These are phyloP conservation scores for Neolamprologus caudopunctatus DNA, from an alignment of 2,113 vertebrate species.

Conservation along the genomic window DNA sequence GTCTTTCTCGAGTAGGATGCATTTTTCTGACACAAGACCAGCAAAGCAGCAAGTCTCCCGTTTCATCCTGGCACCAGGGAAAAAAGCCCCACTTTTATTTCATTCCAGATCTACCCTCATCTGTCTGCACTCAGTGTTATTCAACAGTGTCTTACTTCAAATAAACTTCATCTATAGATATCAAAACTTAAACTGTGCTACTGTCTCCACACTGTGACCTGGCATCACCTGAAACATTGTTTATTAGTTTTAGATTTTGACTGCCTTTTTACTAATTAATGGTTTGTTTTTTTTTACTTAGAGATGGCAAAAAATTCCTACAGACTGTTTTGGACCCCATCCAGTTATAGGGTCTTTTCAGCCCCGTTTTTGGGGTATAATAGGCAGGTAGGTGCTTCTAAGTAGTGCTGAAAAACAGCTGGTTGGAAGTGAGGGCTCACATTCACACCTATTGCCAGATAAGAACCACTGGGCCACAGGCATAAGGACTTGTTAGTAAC, in stretches of 20 bases:
- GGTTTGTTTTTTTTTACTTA: rapidly evolving
- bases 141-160: conserved; percentile 4
- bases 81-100: background rate
- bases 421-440: background rate
- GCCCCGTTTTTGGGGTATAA: background rate
- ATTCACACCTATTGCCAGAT: background rate
- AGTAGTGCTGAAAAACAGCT: background rate
- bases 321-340: background rate
- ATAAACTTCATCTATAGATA: conserved; percentile 11
- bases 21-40: conserved; percentile 1
- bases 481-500: background rate
- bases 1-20: background rate
- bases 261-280: background rate
- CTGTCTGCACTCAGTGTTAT: background rate
- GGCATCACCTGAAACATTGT: background rate
- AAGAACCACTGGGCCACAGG: background rate
- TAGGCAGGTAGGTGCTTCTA: background rate
- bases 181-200: background rate
- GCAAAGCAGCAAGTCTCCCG: background rate
- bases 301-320: background rate
- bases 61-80: background rate
- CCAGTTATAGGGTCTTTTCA: background rate
- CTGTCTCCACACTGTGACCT: background rate
- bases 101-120: background rate
- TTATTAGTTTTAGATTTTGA: background rate